These are phyloP conservation scores for Austrofundulus limnaeus DNA, from an alignment of 2,113 vertebrate genomes.

Conservation along the genomic window DNA sequence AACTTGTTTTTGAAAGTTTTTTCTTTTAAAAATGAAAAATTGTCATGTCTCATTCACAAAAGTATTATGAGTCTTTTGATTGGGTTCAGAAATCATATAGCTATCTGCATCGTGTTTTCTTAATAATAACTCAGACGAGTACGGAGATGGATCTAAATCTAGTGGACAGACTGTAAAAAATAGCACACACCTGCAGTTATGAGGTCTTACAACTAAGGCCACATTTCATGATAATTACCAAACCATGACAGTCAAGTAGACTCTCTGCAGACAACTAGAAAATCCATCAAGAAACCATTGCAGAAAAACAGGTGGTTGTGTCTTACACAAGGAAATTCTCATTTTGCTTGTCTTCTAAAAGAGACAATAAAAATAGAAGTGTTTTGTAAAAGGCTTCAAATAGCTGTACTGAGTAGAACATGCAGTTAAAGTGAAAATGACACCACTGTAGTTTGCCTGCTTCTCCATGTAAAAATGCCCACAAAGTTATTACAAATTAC, in stretches of 20 bases:
- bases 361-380: background rate
- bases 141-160: background rate
- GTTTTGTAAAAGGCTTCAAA: background rate
- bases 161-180: background rate
- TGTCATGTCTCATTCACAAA: background rate
- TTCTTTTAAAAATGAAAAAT: too few species aligned
- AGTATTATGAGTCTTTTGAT: background rate
- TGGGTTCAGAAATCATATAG: background rate
- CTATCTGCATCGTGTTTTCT: background rate
- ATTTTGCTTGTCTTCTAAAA: background rate
- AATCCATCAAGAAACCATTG: background rate
- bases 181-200: background rate
- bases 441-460: too few species aligned
- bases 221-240: background rate
- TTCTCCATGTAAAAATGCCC: too few species aligned
- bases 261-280: background rate
- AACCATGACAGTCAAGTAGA: background rate
- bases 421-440: too few species aligned
- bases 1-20: too few species aligned
- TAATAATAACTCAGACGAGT: background rate
- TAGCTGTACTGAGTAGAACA: too few species aligned
- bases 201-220: background rate
- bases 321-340: background rate
- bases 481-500: too few species aligned
- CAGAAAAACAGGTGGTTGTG: background rate